A percentile compares a stretch with the other conserved stretches of the same genome.
Evolutionary conservation across 2,888 invertebrate species (phyloP).

Genomic region (Hirtodrosophila trivittata): DNA sequence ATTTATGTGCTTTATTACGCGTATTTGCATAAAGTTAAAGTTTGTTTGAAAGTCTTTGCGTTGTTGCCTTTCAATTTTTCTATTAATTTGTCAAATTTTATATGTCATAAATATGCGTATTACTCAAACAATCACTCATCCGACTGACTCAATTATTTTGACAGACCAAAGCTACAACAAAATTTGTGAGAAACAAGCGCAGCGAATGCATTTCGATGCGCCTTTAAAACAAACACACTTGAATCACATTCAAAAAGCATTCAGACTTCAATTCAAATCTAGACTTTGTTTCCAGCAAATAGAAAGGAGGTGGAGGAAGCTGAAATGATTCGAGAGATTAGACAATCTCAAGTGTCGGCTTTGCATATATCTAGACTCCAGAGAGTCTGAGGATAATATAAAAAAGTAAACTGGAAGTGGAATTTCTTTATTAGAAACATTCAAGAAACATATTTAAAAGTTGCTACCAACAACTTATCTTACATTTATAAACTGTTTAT

Average conservation of each 20-base stretch:
- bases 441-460: no score
- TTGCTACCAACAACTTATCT: no score
- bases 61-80: conserved; percentile 36
- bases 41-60: conserved; percentile 28
- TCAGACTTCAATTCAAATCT: conserved; percentile 1
- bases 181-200: conserved; percentile 56
- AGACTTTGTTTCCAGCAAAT: not conserved
- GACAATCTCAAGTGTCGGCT: conserved; percentile 60
- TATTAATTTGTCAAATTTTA: conserved; percentile 72
- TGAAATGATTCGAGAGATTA: not conserved
- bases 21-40: conserved; percentile 65
- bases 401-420: no score
- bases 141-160: conserved; percentile 60
- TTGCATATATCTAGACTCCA: conserved; percentile 15
- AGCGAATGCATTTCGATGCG: conserved; percentile 64
- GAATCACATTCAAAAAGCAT: conserved; percentile 6
- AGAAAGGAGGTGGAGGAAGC: not conserved
- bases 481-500: no score
- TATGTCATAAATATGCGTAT: conserved; percentile 66
- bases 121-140: conserved; percentile 42
- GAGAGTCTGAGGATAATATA: not conserved
- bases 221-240: conserved; percentile 6
- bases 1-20: conserved; percentile 76
- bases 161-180: conserved; percentile 51
- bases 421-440: no score